Conservation (phyloP, 2,113 vertebrate genomes). For the Drymodes brunneopygia region DNA sequence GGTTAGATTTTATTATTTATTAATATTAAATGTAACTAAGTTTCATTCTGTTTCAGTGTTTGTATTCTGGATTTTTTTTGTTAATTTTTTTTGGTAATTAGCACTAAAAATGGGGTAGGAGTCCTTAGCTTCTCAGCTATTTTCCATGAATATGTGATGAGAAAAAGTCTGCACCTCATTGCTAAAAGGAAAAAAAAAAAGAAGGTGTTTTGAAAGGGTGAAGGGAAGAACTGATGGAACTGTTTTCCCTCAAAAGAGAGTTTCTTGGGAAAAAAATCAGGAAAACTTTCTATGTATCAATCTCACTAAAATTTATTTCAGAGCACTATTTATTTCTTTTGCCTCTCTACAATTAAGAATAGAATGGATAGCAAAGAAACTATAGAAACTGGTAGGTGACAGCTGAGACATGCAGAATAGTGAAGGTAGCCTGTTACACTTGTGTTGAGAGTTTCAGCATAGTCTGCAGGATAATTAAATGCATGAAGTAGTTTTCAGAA, state of each 20-base stretch:
- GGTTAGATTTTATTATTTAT: not conserved
- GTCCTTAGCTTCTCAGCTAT: not conserved
- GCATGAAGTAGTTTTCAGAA: not conserved
- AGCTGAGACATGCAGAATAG: not conserved
- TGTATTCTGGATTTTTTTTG: not conserved
- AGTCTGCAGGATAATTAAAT: not conserved
- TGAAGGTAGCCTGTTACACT: not conserved
- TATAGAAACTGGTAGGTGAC: not conserved
- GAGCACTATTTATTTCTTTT: not conserved
- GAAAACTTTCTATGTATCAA: not conserved
- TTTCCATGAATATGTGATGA: not conserved
- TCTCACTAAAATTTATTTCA: not conserved
- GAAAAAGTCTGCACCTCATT: not conserved
- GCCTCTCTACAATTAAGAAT: not conserved
- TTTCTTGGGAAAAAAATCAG: fast-evolving
- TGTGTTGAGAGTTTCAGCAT: not conserved
- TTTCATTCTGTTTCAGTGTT: not conserved
- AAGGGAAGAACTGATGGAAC: not conserved
- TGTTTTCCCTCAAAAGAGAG: not conserved
- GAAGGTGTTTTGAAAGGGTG: not conserved
- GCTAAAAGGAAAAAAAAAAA: not conserved
- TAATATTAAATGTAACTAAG: not conserved
- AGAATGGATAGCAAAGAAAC: not conserved
- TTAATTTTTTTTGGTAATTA: not conserved
- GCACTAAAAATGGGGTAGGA: not conserved